Percentiles rank a stretch among this genome's conserved stretches.
These are phyloP conservation scores for Sarotherodon lohbergeri DNA, from an alignment of 2,113 vertebrate genomes.

Conservation along the genomic window DNA sequence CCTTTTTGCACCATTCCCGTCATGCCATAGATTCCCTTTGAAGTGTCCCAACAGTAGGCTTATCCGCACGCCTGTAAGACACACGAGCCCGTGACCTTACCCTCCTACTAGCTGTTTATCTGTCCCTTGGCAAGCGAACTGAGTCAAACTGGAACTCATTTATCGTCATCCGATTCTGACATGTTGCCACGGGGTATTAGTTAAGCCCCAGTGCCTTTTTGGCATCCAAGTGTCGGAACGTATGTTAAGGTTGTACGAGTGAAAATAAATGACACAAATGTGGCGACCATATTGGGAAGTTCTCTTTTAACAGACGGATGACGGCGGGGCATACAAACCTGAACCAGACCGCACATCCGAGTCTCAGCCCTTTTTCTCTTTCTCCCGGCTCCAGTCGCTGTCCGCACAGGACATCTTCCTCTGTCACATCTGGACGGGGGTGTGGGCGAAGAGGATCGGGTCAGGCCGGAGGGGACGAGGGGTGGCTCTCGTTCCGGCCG, in stretches of 20 bases:
- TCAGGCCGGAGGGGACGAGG: neutral
- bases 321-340: conserved; percentile 10
- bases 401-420: neutral
- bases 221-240: conserved; percentile 36
- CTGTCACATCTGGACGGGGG: conserved; percentile 1
- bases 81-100: neutral
- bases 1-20: neutral
- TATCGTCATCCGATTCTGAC: conserved; percentile 6
- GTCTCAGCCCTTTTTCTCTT: neutral
- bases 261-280: conserved; percentile 46
- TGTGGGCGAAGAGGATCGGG: neutral
- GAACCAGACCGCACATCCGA: conserved; percentile 33
- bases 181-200: neutral
- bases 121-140: conserved; percentile 17
- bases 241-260: conserved; percentile 24
- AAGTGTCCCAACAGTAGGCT: conserved; percentile 2
- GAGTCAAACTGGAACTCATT: conserved; percentile 36
- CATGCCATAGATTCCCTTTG: neutral
- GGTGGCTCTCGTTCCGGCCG: neutral
- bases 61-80: neutral
- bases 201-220: neutral
- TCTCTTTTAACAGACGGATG: neutral
- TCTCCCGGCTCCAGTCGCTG: neutral
- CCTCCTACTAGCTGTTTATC: conserved; percentile 19
- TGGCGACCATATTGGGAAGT: conserved; percentile 39